Evolutionary conservation across 1,140 invertebrate genomes (phyloP), one percentile per base, ranked within the genome.

Genomic region (Patella vulgata): DNA sequence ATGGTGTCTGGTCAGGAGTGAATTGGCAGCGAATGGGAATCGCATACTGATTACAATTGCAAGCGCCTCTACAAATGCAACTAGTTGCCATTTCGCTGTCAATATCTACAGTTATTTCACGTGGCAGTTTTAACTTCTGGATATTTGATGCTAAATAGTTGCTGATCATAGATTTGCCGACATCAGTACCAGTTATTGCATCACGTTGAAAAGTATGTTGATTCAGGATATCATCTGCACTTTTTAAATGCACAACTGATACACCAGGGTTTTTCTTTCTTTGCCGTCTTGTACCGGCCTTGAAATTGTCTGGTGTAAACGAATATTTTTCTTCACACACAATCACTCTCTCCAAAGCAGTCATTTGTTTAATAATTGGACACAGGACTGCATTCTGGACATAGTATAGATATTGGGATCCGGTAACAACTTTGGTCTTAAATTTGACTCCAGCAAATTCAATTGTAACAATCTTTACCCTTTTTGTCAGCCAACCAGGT

Each of bases 291-390:
- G 43, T 63, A 19, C 31, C 44, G 19, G 51, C 25, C 28, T 63
- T 63, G 17, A 63, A 55, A 40, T 55, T 40, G 19, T 63, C 60
- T 5, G 52, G 60, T 42, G 60, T 63, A n/a, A 55, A 63, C 9
- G 21, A 19, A 28, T 63, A 55, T 21, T 63, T 63, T 40, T 63
- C 61, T 33, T 63, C 53, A 57, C 61, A 63, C 2, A 63, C 14
- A 51, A 46, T 52, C 2, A 58, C 42, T 2, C 25, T n/a, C 4
- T 33, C 4, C 17, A 57, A 3, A 19, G 36, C 42, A 30, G 54
- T 53, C 40, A 50, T 21, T 9, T 42, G 33, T 11, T 25, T 19
- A 30, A 43, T 31, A 21, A 33, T 42, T 21, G 46, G 33, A 23
- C 27, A 23, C 9, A 66, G 8, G 8, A 51, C 17, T 21, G 19